Conservation (phyloP, 2,797 vertebrate species). For the Sebastes cheni region DNA sequence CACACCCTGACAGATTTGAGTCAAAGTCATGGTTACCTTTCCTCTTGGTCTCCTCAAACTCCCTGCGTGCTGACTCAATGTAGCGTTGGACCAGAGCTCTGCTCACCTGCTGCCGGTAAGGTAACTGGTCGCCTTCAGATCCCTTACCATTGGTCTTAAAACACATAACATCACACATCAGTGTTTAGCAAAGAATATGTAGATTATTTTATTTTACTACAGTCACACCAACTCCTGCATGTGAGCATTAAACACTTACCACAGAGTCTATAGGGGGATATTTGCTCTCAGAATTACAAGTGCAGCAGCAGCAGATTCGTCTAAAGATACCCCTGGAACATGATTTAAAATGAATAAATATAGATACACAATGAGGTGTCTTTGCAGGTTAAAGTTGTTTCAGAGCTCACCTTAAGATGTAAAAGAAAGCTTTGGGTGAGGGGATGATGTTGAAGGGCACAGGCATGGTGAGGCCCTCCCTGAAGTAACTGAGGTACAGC, state of each 20-base stretch:
- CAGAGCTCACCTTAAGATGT: slow-evolving; percentile 81
- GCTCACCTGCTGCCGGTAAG: slow-evolving; percentile 88
- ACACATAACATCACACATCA: neutral
- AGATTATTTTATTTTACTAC: neutral
- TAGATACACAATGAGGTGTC: neutral
- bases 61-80: slow-evolving; percentile 87
- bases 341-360: neutral
- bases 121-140: slow-evolving; percentile 58
- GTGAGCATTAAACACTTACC: slow-evolving; percentile 70
- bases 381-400: neutral
- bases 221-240: neutral
- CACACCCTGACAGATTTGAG: neutral
- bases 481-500: slow-evolving; percentile 91
- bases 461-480: slow-evolving; percentile 90
- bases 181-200: neutral
- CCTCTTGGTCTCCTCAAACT: slow-evolving; percentile 89
- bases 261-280: slow-evolving; percentile 83
- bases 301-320: slow-evolving; percentile 85
- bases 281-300: slow-evolving; percentile 66
- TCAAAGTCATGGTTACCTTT: slow-evolving; percentile 81
- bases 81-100: slow-evolving; percentile 89
- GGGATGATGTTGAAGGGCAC: slow-evolving; percentile 93
- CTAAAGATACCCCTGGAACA: slow-evolving; percentile 78
- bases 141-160: slow-evolving; percentile 49
- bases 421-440: slow-evolving; percentile 88